phyloP scores from a whole-genome alignment of 2,797 vertebrate species.

The Betta splendens region DNA sequence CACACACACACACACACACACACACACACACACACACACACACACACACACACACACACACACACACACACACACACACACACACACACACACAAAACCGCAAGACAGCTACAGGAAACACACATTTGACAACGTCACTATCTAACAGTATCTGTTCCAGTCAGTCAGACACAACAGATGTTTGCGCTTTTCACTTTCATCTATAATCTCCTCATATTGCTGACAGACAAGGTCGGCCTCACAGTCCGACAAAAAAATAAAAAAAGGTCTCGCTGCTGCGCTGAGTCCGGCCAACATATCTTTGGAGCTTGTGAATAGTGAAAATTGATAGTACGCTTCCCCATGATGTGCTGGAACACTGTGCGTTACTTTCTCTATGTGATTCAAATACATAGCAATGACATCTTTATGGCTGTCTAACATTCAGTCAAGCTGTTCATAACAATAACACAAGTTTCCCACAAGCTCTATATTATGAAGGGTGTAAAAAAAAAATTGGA shows the following conservation, averaged over 20 bases:
- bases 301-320: slow-evolving; percentile 29
- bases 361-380: slow-evolving; percentile 10
- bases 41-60: slow-evolving; percentile 17
- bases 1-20: slow-evolving; percentile 17
- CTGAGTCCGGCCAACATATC: slow-evolving; percentile 9
- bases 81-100: slow-evolving; percentile 6
- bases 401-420: slow-evolving; percentile 15
- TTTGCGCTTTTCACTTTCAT: slow-evolving; percentile 16
- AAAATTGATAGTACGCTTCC: slow-evolving; percentile 17
- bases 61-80: slow-evolving; percentile 9
- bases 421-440: slow-evolving; percentile 16
- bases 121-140: slow-evolving; percentile 16
- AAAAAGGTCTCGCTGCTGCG: slow-evolving; percentile 2
- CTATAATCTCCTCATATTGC: slow-evolving; percentile 17
- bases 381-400: slow-evolving; percentile 32
- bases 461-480: slow-evolving; percentile 13
- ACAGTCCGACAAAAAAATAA: slow-evolving; percentile 25
- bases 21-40: slow-evolving; percentile 15
- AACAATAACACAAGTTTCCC: slow-evolving; percentile 6
- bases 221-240: slow-evolving; percentile 20
- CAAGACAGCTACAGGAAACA: slow-evolving; percentile 24
- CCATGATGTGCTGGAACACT: slow-evolving; percentile 16
- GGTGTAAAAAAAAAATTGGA: slow-evolving; percentile 1
- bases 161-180: slow-evolving; percentile 6
- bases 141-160: slow-evolving; percentile 1